Base-by-base conservation (phyloP, 2,888 invertebrate species). In the Lasioglossum malachurum region DNA sequence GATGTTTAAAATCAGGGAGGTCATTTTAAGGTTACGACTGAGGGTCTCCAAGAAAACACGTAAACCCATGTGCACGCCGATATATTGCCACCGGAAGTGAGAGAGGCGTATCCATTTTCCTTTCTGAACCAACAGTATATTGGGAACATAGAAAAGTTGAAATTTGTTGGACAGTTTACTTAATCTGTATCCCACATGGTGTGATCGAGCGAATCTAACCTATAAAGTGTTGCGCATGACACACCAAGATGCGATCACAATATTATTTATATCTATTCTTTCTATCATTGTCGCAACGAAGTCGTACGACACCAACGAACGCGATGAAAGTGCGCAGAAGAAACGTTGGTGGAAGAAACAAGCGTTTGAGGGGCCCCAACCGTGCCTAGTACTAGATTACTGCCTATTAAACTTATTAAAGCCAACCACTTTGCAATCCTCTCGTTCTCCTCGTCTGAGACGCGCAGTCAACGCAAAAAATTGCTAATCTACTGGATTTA, bases 11-110 rank as follows among this genome's bases (percentile, higher is more conserved):
- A 53, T 73, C 72, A 41, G 49, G 60, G 57, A 60, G 16, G 31
- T 44, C 74, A 79, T 72, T 80, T 80, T 80, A 80, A 77, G 80
- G 79, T 79, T 83, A 83, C 79, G 76, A 83, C 74, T 69, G 46
- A 73, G 69, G 69, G 72, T 82, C 67, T 75, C 46, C 82, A 35
- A 35, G 67, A 31, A 75, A 80, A 80, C 53, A 57, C 49, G 49
- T 74, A 69, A 74, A 74, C 64, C 31, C 35, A 46, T 38, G 64
- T 41, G 19, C 19, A 79, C 69, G 41, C 74, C 74, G 75, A 85
- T 87, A 83, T 87, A 85, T 87, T 76, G 75, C 72, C 73, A 71
- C 53, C 67, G 67, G 74, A 73, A 73, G 72, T 16, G 71, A 75
- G 71, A 79, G 80, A 53, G 35, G 35, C 81, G 80, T 78, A 72